Evolutionary conservation across 35 echinoderm and acorn worm species (phyloP).

Genomic region (Anneissia japonica): DNA sequence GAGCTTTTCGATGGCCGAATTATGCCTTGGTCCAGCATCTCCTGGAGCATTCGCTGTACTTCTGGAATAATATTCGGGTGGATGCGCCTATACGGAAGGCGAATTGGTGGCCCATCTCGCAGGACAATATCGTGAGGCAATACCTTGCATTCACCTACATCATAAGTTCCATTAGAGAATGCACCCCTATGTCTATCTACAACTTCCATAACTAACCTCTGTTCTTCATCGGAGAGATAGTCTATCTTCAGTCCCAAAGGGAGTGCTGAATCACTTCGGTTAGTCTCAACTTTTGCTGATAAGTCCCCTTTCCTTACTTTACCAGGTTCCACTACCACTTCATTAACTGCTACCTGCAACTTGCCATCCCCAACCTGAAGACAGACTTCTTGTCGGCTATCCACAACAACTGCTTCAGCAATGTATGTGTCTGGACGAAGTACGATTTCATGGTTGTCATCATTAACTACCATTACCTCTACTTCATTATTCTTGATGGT

Average conservation of each 20-base stretch:
- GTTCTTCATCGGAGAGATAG: background rate
- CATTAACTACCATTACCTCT: background rate
- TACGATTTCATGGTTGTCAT: background rate
- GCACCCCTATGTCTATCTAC: background rate
- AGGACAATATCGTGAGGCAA: background rate
- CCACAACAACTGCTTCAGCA: background rate
- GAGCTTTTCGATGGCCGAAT: background rate
- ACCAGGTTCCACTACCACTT: background rate
- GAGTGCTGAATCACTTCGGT: background rate
- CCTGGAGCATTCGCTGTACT: background rate
- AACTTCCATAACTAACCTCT: background rate
- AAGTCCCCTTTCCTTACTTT: background rate
- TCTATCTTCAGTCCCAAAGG: slow-evolving; percentile 13
- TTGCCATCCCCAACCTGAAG: background rate
- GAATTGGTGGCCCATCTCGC: slow-evolving; percentile 9
- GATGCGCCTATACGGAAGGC: background rate
- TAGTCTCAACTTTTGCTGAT: background rate
- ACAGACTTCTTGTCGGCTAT: background rate
- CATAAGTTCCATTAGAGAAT: slow-evolving; percentile 11
- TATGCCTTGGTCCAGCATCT: slow-evolving; percentile 8
- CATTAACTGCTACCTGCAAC: background rate
- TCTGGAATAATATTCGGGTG: background rate
- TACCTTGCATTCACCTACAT: slow-evolving; percentile 14
- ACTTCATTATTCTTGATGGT: background rate
- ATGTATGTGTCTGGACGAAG: background rate